Evolutionary conservation across 2,888 invertebrate species (phyloP).

Genomic region (Pilophorus perplexus): DNA sequence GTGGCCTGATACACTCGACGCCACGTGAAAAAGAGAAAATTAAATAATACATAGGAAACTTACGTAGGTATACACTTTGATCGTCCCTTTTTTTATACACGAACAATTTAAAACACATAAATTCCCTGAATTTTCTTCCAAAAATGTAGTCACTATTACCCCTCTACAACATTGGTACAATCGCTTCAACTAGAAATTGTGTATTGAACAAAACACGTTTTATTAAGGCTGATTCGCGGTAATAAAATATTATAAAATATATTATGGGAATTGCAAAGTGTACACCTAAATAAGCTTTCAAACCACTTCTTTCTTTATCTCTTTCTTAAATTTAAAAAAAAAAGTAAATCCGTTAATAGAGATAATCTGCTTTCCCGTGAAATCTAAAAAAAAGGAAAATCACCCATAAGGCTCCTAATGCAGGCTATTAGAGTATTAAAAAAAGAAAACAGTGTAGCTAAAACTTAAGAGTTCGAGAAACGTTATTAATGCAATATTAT

Average conservation of each 20-base stretch:
- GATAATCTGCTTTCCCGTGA: conserved; percentile 44
- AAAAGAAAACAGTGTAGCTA: conserved; percentile 43
- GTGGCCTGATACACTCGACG: conserved; percentile 41
- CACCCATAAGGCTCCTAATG: conserved; percentile 26
- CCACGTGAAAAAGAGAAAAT: conserved; percentile 39
- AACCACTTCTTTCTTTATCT: conserved; percentile 39
- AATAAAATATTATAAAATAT: too few species aligned
- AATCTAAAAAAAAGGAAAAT: conserved; percentile 9
- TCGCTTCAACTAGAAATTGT: too few species aligned
- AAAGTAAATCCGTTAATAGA: conserved; percentile 42
- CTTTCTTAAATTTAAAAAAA: conserved; percentile 36
- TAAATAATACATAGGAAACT: conserved; percentile 34
- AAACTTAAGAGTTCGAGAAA: conserved; percentile 44
- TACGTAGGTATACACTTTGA: conserved; percentile 35
- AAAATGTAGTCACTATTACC: neutral
- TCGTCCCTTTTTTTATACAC: neutral
- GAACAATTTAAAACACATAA: neutral
- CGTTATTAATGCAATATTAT: conserved; percentile 45
- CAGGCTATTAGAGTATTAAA: conserved; percentile 38
- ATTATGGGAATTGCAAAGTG: conserved; percentile 18
- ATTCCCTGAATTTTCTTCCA: neutral
- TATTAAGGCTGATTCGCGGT: too few species aligned
- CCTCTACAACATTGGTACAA: neutral
- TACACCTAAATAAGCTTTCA: conserved; percentile 36
- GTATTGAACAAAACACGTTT: too few species aligned